phyloP scores from a whole-genome alignment of 2,797 vertebrate genomes.

The Tachyglossus aculeatus region DNA sequence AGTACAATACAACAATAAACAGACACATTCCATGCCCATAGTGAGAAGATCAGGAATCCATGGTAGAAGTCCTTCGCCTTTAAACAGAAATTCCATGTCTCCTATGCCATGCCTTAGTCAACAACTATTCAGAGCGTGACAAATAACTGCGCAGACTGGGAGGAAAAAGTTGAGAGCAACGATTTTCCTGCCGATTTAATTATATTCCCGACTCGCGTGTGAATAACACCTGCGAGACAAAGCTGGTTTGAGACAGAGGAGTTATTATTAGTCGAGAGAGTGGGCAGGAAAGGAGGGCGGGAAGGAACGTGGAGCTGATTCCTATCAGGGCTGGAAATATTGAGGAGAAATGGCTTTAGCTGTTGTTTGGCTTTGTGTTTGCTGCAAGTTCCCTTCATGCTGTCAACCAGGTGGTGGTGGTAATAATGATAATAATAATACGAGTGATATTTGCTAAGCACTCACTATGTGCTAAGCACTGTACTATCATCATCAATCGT shows the following conservation, averaged over 20 bases:
- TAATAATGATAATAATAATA: background rate
- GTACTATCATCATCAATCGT: no score
- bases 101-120: background rate
- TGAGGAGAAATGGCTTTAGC: background rate
- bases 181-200: slow-evolving; percentile 25
- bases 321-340: background rate
- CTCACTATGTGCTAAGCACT: no score
- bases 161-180: slow-evolving; percentile 9
- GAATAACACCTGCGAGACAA: slow-evolving; percentile 6
- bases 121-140: background rate
- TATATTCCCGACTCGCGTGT: slow-evolving; percentile 11
- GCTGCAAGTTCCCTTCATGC: background rate
- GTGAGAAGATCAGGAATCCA: background rate
- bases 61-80: slow-evolving; percentile 23
- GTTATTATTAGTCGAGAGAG: background rate
- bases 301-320: background rate
- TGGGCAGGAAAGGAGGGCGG: background rate
- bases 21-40: no score
- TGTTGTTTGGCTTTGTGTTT: slow-evolving; percentile 1
- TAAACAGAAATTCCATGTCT: slow-evolving; percentile 7
- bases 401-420: background rate
- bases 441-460: background rate
- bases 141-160: background rate
- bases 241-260: background rate
- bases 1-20: no score